These are phyloP conservation scores for Crotalus horridus DNA, from an alignment of 2,113 vertebrate species.

Conservation along the genomic window DNA sequence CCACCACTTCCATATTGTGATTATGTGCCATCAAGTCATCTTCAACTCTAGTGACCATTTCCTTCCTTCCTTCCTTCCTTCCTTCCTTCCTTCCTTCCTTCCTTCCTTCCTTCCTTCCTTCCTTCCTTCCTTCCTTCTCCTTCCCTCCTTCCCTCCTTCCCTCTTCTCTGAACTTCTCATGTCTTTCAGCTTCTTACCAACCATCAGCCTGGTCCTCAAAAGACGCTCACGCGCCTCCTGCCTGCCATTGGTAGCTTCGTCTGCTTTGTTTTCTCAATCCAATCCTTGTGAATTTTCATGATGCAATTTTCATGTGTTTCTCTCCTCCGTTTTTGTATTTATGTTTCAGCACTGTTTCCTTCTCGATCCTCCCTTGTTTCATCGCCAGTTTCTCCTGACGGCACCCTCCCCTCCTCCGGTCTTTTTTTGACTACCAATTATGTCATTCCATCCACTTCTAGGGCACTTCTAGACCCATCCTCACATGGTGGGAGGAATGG, in stretches of 20 bases:
- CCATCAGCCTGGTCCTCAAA: not conserved
- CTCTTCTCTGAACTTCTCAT: not conserved
- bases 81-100: too few species aligned
- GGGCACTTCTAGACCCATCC: not conserved
- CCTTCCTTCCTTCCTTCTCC: too few species aligned
- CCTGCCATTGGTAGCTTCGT: not conserved
- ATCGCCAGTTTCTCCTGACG: not conserved
- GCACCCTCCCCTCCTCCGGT: not conserved
- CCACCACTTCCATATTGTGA: too few species aligned
- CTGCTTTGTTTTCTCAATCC: not conserved
- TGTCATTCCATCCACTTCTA: not conserved
- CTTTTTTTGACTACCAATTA: not conserved
- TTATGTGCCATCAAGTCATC: too few species aligned
- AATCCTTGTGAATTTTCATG: not conserved
- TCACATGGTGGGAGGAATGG: not conserved
- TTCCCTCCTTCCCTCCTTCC: fast-evolving
- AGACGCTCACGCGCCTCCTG: not conserved
- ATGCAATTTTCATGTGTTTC: not conserved
- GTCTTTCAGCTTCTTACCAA: not conserved
- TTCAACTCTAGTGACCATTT: too few species aligned
- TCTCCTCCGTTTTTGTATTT: not conserved
- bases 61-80: too few species aligned
- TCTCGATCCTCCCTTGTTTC: not conserved
- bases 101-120: too few species aligned
- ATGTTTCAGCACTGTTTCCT: not conserved